Evolutionary conservation across 2,888 invertebrate genomes (phyloP).

Genomic region (Allygus modestus): DNA sequence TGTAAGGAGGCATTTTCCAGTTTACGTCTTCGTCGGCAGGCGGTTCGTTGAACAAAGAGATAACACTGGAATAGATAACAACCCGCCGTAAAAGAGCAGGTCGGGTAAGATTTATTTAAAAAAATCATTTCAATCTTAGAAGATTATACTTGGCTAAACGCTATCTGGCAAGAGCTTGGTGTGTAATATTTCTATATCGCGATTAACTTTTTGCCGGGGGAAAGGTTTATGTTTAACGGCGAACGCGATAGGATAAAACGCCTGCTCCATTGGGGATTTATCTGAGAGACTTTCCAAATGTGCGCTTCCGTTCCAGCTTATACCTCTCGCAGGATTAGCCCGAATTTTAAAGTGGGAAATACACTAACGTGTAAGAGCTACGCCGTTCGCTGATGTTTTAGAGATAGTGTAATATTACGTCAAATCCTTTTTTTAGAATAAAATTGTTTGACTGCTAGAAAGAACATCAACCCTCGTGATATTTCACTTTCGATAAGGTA

Average conservation of each 20-base stretch:
- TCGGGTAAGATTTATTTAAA: background rate
- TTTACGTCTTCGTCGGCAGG: background rate
- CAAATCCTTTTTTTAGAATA: too few relatives aligned
- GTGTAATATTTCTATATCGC: constrained; percentile 1
- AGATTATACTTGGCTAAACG: background rate
- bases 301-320: background rate
- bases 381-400: too few relatives aligned
- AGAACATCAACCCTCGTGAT: too few relatives aligned
- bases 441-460: too few relatives aligned
- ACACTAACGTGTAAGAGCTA: background rate
- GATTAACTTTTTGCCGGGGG: background rate
- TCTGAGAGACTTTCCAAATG: constrained; percentile 7
- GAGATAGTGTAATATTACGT: too few relatives aligned
- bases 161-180: background rate
- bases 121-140: background rate
- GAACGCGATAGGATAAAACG: constrained; percentile 35
- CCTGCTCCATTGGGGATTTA: constrained; percentile 4
- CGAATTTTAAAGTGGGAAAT: background rate
- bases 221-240: constrained; percentile 21
- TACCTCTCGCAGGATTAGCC: background rate
- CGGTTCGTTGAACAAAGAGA: background rate
- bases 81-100: background rate
- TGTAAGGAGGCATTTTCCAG: background rate
- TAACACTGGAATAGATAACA: background rate
- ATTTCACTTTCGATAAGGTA: too few relatives aligned